A percentile compares a stretch with the other conserved stretches of the same genome.
Evolutionary conservation across 2,113 vertebrate species (phyloP).

Genomic region (Mirounga angustirostris): DNA sequence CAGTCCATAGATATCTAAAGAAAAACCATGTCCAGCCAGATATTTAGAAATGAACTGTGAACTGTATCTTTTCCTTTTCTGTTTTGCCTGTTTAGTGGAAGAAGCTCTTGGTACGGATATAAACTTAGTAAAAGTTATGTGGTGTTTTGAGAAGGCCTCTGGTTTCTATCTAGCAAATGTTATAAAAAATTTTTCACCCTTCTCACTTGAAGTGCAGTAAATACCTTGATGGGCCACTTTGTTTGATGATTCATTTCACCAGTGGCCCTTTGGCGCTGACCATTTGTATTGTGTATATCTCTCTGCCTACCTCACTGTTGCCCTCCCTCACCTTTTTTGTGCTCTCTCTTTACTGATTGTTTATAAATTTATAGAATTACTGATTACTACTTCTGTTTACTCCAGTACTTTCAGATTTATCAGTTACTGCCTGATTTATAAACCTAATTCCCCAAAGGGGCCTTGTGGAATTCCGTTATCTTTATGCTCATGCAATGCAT

Average conservation of each 20-base stretch:
- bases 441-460: not conserved
- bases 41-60: slow-evolving; percentile 52
- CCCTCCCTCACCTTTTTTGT: not conserved
- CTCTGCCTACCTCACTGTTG: not conserved
- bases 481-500: not conserved
- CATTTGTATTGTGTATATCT: not conserved
- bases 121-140: slow-evolving; percentile 47
- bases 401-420: slow-evolving; percentile 6
- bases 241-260: not conserved
- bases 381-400: slow-evolving; percentile 19
- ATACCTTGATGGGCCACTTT: not conserved
- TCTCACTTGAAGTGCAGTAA: not conserved
- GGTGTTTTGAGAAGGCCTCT: slow-evolving; percentile 37
- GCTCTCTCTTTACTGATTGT: not conserved
- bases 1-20: not conserved
- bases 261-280: not conserved
- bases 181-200: not conserved
- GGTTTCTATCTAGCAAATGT: not conserved
- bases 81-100: slow-evolving; percentile 26
- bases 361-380: slow-evolving; percentile 18
- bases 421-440: slow-evolving; percentile 20
- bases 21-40: slow-evolving; percentile 41
- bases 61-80: slow-evolving; percentile 51
- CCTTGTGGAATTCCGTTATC: not conserved
- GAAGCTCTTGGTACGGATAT: not conserved